Base-by-base conservation (phyloP, 92 coral and sea anemone species). In the Isaurus tuberculatus region DNA sequence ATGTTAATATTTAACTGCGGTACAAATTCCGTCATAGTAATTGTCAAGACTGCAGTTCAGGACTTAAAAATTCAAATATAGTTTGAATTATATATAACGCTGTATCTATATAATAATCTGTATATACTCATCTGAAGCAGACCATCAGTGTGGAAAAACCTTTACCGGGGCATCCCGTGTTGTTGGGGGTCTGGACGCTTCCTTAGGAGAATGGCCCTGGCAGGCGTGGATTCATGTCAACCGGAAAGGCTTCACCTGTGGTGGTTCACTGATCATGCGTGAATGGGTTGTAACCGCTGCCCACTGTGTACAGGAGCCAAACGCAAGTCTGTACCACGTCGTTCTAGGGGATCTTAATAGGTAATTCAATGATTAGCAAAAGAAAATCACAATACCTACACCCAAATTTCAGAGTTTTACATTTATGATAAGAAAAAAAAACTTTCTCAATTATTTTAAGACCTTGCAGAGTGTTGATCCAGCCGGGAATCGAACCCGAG, bases 151-250 rank as follows among this genome's bases (percentile, higher is more conserved):
- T 61, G 89, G 89, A 2, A 75, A 55, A 25, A 44, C 89, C 1
- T 74, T 63, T 6, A 55, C 34, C 9, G 64, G 74, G 19, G 53
- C 83, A 17, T 66, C 89, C 11, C 89, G 89, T 17, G 91, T 84
- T 30, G 84, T 84, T 27, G 87, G 89, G 2, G 91, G 91, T 8
- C 55, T 31, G 63, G 86, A 88, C 53, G 89, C 89, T 23, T 31
- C 79, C 5, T 48, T 88, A n/a, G 89, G 91, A 1, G 91, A 88
- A 17, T 88, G 91, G 91, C 91, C 91, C 1, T 88, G 91, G 91
- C 91, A 88, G 65, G 91, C 82, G 29, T 85, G 88, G 88, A 73
- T 88, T 20, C 83, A 78, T 31, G 67, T 70, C 75, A 58, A 27
- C 60, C 85, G 81, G 34, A 78, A 63, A 48, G 91, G 91, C 27